phyloP scores from a whole-genome alignment of 1,140 invertebrate genomes.

The Lucilia cuprina region DNA sequence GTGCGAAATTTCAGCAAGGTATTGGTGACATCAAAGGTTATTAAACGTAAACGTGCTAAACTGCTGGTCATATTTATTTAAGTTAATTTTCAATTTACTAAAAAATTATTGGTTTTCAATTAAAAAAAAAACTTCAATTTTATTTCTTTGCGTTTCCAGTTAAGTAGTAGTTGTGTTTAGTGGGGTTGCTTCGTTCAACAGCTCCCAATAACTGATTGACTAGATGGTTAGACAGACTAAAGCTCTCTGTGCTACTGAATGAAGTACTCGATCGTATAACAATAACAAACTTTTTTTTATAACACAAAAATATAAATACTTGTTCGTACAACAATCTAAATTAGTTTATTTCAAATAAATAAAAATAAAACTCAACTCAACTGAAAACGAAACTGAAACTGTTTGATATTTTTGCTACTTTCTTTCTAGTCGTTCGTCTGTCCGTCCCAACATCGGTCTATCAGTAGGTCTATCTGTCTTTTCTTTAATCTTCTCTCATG shows the following conservation, averaged over 20 bases:
- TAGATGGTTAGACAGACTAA: background rate
- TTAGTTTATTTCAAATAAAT: constrained; percentile 1
- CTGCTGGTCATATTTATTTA: constrained; percentile 55
- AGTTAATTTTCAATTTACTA: background rate
- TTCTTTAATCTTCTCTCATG: background rate
- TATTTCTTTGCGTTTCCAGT: background rate
- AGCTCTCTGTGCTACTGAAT: background rate
- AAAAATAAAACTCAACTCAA: background rate
- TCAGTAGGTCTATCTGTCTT: background rate
- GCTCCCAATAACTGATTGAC: background rate
- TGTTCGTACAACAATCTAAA: constrained; percentile 9
- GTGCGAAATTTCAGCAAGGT: constrained; percentile 78
- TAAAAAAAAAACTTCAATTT: background rate
- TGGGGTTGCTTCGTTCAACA: background rate
- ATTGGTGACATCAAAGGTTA: constrained; percentile 89
- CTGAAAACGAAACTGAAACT: background rate
- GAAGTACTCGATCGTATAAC: background rate
- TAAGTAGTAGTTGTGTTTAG: background rate
- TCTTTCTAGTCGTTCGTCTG: background rate
- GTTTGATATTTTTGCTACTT: background rate
- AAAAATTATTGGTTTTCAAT: background rate
- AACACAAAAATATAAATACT: background rate
- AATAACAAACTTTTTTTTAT: too few species aligned
- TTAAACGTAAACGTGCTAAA: constrained; percentile 66
- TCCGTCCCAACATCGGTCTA: too few species aligned